Evolutionary conservation across 2,113 vertebrate species (phyloP).

Genomic region (Mus musculus): GRCm39 chr7:53942001-53942500

Average conservation of each 20-base stretch:
- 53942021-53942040: neutral
- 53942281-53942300: too few relatives aligned
- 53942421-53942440: neutral
- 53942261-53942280: too few relatives aligned
- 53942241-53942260: neutral
- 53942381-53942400: neutral
- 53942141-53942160: neutral
- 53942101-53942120: neutral
- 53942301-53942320: too few relatives aligned
- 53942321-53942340: too few relatives aligned
- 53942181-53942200: neutral
- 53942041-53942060: neutral
- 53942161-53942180: neutral
- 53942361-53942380: neutral
- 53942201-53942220: neutral
- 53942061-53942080: neutral
- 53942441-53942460: constrained; percentile 39
- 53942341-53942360: neutral
- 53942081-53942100: neutral
- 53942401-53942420: neutral
- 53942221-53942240: neutral
- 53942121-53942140: neutral
- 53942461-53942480: neutral
- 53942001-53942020: neutral
- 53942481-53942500: neutral